A percentile compares a stretch with the other conserved stretches of the same genome.
Conservation (phyloP, 2,888 invertebrate species). For the Catotricha subobsoleta region DNA sequence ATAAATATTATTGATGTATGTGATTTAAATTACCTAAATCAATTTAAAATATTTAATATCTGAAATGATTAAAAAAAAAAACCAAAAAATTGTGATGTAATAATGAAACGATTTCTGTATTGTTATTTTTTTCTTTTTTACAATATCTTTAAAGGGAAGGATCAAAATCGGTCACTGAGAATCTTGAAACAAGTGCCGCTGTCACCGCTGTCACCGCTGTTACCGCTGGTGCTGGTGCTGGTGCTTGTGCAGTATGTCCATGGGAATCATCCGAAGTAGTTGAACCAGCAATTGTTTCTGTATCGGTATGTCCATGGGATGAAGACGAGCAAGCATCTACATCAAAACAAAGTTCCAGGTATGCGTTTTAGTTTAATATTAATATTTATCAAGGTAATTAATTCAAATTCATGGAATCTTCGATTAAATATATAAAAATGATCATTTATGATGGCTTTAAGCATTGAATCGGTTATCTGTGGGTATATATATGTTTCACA, state of each 20-base stretch:
- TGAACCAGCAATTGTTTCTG: constrained; percentile 5
- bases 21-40: too few species aligned
- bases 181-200: constrained; percentile 22
- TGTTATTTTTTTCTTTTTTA: constrained; percentile 10
- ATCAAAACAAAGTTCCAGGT: constrained; percentile 3
- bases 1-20: too few species aligned
- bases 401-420: neutral
- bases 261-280: constrained; percentile 21
- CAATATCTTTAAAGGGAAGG: constrained; percentile 18
- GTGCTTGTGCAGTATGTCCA: constrained; percentile 24
- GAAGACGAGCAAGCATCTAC: constrained; percentile 20
- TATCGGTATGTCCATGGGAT: constrained; percentile 26
- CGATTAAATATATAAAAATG: neutral
- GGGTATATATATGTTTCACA: too few species aligned
- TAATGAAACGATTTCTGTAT: too few species aligned
- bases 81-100: too few species aligned
- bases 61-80: too few species aligned
- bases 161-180: constrained; percentile 18
- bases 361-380: constrained; percentile 10
- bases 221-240: constrained; percentile 18
- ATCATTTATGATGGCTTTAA: too few species aligned
- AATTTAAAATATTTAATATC: too few species aligned
- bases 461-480: too few species aligned
- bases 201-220: constrained; percentile 19
- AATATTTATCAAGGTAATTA: neutral